A percentile compares a stretch with the other conserved stretches of the same genome.
phyloP scores from a whole-genome alignment of 2,113 vertebrate genomes.

The Lota lota region DNA sequence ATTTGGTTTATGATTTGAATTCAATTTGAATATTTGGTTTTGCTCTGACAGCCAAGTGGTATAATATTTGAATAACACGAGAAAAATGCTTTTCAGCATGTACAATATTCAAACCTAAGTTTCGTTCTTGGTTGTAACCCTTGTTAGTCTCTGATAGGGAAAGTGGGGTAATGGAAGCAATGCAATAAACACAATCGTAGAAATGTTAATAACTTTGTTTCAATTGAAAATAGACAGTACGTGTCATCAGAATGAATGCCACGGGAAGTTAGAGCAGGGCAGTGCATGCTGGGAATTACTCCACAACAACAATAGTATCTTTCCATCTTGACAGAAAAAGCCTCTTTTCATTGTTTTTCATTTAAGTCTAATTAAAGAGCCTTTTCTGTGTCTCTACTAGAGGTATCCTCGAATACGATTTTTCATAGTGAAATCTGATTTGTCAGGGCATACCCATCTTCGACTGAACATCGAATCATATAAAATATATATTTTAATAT shows the following conservation, averaged over 20 bases:
- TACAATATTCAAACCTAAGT: too few relatives aligned
- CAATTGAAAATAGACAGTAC: conserved; percentile 1
- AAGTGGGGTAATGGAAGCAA: background rate
- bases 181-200: background rate
- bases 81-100: too few relatives aligned
- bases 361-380: background rate
- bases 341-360: conserved; percentile 20
- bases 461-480: too few relatives aligned
- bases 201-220: background rate
- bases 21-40: too few relatives aligned
- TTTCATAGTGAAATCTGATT: too few relatives aligned
- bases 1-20: too few relatives aligned
- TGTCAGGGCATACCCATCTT: too few relatives aligned
- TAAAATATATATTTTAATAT: too few relatives aligned
- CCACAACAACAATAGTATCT: conserved; percentile 24
- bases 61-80: too few relatives aligned
- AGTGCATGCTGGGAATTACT: conserved; percentile 1
- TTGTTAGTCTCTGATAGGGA: background rate
- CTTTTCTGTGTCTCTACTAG: background rate
- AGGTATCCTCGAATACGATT: too few relatives aligned
- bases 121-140: too few relatives aligned
- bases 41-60: too few relatives aligned
- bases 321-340: conserved; percentile 14
- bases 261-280: conserved; percentile 4
- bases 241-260: conserved; percentile 1